Evolutionary conservation across 1,140 invertebrate species (phyloP).

Genomic region (Drosophila miranda): DNA sequence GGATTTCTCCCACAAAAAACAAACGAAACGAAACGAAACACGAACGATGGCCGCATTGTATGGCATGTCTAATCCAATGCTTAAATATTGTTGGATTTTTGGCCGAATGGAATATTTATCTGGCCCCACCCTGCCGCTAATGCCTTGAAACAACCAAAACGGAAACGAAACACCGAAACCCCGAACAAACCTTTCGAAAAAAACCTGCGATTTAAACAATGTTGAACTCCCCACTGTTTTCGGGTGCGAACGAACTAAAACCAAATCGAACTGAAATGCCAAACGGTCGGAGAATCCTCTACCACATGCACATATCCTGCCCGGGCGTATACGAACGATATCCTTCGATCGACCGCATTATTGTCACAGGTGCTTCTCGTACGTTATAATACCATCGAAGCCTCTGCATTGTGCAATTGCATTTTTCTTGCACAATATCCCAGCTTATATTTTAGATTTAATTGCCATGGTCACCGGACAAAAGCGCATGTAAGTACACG

Average conservation of each 20-base stretch:
- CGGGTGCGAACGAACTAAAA: slow-evolving; percentile 17
- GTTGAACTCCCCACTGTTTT: slow-evolving; percentile 14
- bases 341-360: slow-evolving; percentile 66
- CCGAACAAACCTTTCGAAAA: slow-evolving; percentile 23
- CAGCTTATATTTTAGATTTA: slow-evolving; percentile 85
- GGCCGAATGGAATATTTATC: slow-evolving; percentile 64
- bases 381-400: slow-evolving; percentile 82
- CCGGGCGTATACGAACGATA: background rate
- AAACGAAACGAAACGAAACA: slow-evolving; percentile 9
- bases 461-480: slow-evolving; percentile 84
- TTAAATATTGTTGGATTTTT: slow-evolving; percentile 70
- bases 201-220: slow-evolving; percentile 28
- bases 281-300: slow-evolving; percentile 33
- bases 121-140: slow-evolving; percentile 55
- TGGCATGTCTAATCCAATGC: slow-evolving; percentile 70
- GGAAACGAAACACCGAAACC: slow-evolving; percentile 40
- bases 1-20: slow-evolving; percentile 33
- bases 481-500: slow-evolving; percentile 85
- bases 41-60: slow-evolving; percentile 48
- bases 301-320: background rate
- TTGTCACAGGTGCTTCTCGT: slow-evolving; percentile 82
- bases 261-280: slow-evolving; percentile 56
- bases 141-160: slow-evolving; percentile 72
- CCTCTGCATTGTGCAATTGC: slow-evolving; percentile 79
- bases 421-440: slow-evolving; percentile 85